Percentiles rank a stretch among this genome's conserved stretches.
phyloP scores from a whole-genome alignment of 2,888 invertebrate species.

The Dorcus parallelipipedus region DNA sequence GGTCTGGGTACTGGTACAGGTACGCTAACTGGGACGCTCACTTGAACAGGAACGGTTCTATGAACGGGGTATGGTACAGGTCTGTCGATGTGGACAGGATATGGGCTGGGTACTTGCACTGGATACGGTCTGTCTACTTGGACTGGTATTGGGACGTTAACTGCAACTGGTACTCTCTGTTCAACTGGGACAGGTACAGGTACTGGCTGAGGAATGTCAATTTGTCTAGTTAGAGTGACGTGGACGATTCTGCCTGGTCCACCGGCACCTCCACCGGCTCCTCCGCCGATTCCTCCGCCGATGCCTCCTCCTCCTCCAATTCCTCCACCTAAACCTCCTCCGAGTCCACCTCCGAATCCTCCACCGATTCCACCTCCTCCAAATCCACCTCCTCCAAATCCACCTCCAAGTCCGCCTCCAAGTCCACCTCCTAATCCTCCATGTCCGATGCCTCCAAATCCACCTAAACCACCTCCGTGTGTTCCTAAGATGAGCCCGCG shows the following conservation, averaged over 20 bases:
- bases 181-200: conserved; percentile 57
- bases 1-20: conserved; percentile 42
- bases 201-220: conserved; percentile 49
- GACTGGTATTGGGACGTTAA: conserved; percentile 25
- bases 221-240: conserved; percentile 61
- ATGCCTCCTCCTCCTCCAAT: conserved; percentile 7
- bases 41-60: conserved; percentile 49
- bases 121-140: conserved; percentile 46
- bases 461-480: conserved; percentile 15
- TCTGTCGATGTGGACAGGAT: conserved; percentile 49
- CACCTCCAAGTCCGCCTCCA: conserved; percentile 16
- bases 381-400: conserved; percentile 7
- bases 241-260: conserved; percentile 47
- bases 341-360: conserved; percentile 7
- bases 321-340: conserved; percentile 9
- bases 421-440: conserved; percentile 9
- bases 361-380: conserved; percentile 8
- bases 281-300: conserved; percentile 5
- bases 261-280: conserved; percentile 12
- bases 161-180: conserved; percentile 62
- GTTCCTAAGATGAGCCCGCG: conserved; percentile 13
- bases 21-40: conserved; percentile 50
- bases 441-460: conserved; percentile 4
- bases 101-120: conserved; percentile 50
- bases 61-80: conserved; percentile 53